phyloP scores from a whole-genome alignment of 1,140 invertebrate genomes.

The Arctopsyche grandis region DNA sequence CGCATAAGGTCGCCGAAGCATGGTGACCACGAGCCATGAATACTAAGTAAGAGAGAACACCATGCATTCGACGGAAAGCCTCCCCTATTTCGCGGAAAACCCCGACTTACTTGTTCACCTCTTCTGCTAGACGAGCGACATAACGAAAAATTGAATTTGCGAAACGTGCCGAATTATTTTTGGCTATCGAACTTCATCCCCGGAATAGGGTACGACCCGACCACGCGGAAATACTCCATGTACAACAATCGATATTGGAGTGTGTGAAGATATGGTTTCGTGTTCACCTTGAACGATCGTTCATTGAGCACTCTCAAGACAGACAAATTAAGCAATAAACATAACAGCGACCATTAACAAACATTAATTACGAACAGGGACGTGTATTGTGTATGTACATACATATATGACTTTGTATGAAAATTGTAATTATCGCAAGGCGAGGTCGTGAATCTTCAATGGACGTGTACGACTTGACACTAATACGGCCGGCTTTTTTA shows the following conservation, averaged over 20 bases:
- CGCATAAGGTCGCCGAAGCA: slow-evolving; percentile 40
- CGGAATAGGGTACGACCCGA: neutral
- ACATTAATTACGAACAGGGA: neutral
- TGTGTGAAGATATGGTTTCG: neutral
- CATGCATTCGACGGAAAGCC: slow-evolving; percentile 29
- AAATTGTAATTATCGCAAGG: neutral
- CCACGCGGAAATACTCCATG: neutral
- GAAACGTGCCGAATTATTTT: slow-evolving; percentile 51
- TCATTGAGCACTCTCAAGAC: neutral
- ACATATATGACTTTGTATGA: slow-evolving; percentile 5
- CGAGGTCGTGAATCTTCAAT: slow-evolving; percentile 14
- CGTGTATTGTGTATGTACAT: no score
- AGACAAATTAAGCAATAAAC: slow-evolving; percentile 6
- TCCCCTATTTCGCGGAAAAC: neutral
- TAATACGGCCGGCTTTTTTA: neutral
- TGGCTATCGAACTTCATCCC: slow-evolving; percentile 43
- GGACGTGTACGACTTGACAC: neutral
- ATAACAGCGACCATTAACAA: neutral
- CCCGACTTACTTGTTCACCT: neutral
- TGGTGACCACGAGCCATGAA: slow-evolving; percentile 49
- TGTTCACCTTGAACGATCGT: neutral
- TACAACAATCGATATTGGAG: neutral
- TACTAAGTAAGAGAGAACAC: slow-evolving; percentile 34
- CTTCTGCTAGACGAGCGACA: neutral
- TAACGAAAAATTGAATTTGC: slow-evolving; percentile 50